Evolutionary conservation across 53 echinoderm and acorn worm species (phyloP).

Genomic region (Mesocentrotus franciscanus): DNA sequence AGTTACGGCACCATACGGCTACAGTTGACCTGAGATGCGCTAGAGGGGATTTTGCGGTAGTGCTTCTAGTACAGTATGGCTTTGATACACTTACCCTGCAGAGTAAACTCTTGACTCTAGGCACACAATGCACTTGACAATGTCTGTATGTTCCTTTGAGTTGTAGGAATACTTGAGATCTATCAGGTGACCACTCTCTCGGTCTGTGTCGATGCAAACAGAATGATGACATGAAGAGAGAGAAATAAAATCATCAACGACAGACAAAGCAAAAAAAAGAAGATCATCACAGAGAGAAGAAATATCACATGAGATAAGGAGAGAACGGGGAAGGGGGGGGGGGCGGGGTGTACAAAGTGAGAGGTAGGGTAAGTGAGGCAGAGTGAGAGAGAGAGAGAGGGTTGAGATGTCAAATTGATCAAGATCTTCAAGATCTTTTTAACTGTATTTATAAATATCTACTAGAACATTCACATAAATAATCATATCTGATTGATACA

Average conservation of each 20-base stretch:
- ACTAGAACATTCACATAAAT: too few species aligned
- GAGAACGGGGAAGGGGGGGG: too few species aligned
- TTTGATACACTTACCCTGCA: slow-evolving; percentile 80
- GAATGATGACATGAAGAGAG: neutral
- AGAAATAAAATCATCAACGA: neutral
- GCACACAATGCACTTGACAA: slow-evolving; percentile 92
- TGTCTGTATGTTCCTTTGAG: slow-evolving; percentile 87
- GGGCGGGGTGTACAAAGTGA: neutral
- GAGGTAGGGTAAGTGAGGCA: neutral
- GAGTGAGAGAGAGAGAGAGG: neutral
- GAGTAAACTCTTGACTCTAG: slow-evolving; percentile 95
- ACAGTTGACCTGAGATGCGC: too few species aligned
- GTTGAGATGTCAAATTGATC: neutral
- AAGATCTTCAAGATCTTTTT: too few species aligned
- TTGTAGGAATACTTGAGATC: slow-evolving; percentile 79
- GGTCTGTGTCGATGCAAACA: slow-evolving; percentile 66
- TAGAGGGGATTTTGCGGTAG: too few species aligned
- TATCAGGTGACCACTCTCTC: slow-evolving; percentile 87
- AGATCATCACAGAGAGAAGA: neutral
- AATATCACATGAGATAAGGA: neutral
- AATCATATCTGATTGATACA: too few species aligned
- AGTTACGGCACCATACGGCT: too few species aligned
- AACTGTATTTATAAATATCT: too few species aligned
- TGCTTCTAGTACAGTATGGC: too few species aligned
- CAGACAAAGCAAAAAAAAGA: neutral